Base-by-base conservation (phyloP, 2,888 invertebrate genomes). In the Ophonus ardosiacus region DNA sequence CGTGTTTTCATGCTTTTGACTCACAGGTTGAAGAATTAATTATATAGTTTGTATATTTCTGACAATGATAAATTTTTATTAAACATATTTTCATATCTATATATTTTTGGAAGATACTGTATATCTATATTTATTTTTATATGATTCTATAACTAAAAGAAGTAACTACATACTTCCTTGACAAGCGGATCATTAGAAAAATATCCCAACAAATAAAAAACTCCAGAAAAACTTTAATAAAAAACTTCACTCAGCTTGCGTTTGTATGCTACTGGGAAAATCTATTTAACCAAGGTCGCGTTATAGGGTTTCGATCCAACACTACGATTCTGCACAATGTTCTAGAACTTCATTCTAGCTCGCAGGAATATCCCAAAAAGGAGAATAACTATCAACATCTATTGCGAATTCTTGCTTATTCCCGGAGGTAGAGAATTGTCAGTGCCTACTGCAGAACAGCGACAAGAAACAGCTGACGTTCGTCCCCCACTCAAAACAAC, bases 231-330 rank as follows among this genome's bases (percentile, higher is more conserved):
- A 59, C 59, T 59, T 17, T 31, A 15, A 31, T 68, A 40, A 79
- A 79, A 79, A 61, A 79, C 79, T 40, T 17, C 43, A 61, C 59
- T 43, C 51, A 43, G 43, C 65, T 43, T 81, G 81, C 81, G 81
- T 81, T 81, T 63, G 63, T 81, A 63, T 81, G 63, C 81, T 81
- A 81, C 65, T 81, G 81, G 68, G 81, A 81, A 81, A 81, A 81
- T 81, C 81, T 81, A 81, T 81, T 43, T 81, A 51, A n/a, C 81
- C 81, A 81, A 81, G 81, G 81, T 81, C 81, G 65, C 18, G n/a
- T 68, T 15, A 40, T 65, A 51, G 43, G 81, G 63, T 65, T 81
- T 81, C 81, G 81, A 81, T 81, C 81, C 51, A 65, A n/a, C 68
- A 24, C n/a, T 8, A 17, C n/a, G 61, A 59, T 1, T 61, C 38